phyloP scores from a whole-genome alignment of 2,797 vertebrate genomes.

The Streptopelia turtur region DNA sequence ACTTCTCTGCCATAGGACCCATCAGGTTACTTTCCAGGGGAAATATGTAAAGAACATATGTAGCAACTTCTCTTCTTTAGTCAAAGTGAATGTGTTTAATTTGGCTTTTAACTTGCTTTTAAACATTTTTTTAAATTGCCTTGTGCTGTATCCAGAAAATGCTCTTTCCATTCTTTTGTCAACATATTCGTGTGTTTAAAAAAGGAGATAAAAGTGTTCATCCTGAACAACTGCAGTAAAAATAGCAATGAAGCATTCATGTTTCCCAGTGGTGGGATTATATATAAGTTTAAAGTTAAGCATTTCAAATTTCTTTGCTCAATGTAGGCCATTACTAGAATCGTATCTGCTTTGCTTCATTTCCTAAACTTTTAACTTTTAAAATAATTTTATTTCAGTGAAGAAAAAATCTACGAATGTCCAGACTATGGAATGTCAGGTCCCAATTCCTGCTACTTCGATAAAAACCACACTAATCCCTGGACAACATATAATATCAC shows the following conservation, averaged over 20 bases:
- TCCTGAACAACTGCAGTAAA: not conserved
- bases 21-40: not conserved
- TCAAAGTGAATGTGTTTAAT: not conserved
- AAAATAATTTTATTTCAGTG: conserved; percentile 65
- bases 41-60: not conserved
- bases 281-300: not conserved
- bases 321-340: not conserved
- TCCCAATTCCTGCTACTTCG: conserved; percentile 92
- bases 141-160: not conserved
- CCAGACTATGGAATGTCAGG: conserved; percentile 90
- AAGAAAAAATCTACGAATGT: conserved; percentile 81
- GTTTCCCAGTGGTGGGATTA: not conserved
- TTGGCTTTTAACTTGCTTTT: not conserved
- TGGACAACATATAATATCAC: conserved; percentile 90
- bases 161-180: not conserved
- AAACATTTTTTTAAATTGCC: not conserved
- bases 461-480: conserved; percentile 86
- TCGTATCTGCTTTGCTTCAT: not conserved
- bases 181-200: not conserved
- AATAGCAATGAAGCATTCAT: not conserved
- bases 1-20: not conserved
- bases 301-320: not conserved
- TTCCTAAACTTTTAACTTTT: not conserved
- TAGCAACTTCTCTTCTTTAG: not conserved
- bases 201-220: not conserved